Evolutionary conservation across 2,888 invertebrate genomes (phyloP).

Genomic region (Physocephala rufipes): DNA sequence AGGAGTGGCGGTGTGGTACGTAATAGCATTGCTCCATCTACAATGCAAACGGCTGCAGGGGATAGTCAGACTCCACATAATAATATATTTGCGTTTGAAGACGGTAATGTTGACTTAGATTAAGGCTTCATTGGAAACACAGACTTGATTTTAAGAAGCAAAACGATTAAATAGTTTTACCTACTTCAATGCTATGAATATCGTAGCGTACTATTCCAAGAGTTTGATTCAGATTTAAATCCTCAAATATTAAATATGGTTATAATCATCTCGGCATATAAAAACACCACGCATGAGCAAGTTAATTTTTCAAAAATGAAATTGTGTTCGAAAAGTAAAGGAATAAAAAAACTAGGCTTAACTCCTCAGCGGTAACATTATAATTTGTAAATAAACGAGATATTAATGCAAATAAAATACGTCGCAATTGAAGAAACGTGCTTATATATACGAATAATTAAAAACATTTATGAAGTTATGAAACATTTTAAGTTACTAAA

Average conservation of each 20-base stretch:
- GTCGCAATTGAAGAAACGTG: background rate
- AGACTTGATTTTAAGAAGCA: constrained; percentile 6
- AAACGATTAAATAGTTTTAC: constrained; percentile 8
- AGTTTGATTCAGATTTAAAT: constrained; percentile 16
- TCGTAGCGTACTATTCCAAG: constrained; percentile 9
- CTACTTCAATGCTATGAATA: background rate
- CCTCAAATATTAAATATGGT: background rate
- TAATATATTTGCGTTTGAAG: constrained; percentile 62
- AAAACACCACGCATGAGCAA: background rate
- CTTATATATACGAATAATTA: background rate
- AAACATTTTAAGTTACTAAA: background rate
- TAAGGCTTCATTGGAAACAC: constrained; percentile 44
- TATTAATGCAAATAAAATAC: constrained; percentile 15
- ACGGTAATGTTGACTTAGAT: constrained; percentile 63
- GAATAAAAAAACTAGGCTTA: background rate
- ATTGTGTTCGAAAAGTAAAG: background rate
- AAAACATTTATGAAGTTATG: background rate
- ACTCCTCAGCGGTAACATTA: constrained; percentile 5
- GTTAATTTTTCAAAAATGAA: constrained; percentile 18
- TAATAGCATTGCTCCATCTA: constrained; percentile 36
- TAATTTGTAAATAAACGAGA: constrained; percentile 26
- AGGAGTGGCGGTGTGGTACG: constrained; percentile 1
- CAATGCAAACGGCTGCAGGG: constrained; percentile 32
- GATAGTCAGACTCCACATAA: constrained; percentile 50
- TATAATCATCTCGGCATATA: background rate